These are phyloP conservation scores for Fragum whitleyi DNA, from an alignment of 2,888 invertebrate species.

Conservation along the genomic window DNA sequence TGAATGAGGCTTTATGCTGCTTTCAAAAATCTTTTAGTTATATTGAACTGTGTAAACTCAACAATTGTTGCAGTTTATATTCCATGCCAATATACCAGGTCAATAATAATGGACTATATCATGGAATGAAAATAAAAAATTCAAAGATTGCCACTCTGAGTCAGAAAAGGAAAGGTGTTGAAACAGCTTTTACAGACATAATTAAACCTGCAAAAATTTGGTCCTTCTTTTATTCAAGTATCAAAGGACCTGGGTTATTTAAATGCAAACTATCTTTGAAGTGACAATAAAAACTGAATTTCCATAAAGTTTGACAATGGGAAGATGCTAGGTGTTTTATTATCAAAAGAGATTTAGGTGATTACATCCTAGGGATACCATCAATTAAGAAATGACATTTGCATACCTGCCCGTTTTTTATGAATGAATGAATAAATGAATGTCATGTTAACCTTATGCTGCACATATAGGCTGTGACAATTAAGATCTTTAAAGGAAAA, in stretches of 20 bases:
- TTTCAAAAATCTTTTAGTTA: too few species aligned
- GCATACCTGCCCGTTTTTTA: neutral
- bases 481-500: too few species aligned
- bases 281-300: slow-evolving; percentile 1
- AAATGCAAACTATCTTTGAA: neutral
- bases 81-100: too few species aligned
- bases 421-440: neutral
- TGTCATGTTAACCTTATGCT: too few species aligned
- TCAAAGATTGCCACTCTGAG: neutral
- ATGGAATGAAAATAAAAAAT: too few species aligned
- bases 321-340: neutral
- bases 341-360: neutral
- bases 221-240: neutral
- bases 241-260: neutral
- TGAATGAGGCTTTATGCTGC: too few species aligned
- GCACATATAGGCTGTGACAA: too few species aligned
- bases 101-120: too few species aligned
- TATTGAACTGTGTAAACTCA: too few species aligned
- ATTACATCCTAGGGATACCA: slow-evolving; percentile 1
- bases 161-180: neutral
- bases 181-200: neutral
- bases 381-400: slow-evolving; percentile 4
- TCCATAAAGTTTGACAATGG: slow-evolving; percentile 4
- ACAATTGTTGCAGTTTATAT: too few species aligned
- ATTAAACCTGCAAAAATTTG: neutral